Base-by-base conservation (phyloP, 2,888 invertebrate species). In the Dichetophora obliterata region DNA sequence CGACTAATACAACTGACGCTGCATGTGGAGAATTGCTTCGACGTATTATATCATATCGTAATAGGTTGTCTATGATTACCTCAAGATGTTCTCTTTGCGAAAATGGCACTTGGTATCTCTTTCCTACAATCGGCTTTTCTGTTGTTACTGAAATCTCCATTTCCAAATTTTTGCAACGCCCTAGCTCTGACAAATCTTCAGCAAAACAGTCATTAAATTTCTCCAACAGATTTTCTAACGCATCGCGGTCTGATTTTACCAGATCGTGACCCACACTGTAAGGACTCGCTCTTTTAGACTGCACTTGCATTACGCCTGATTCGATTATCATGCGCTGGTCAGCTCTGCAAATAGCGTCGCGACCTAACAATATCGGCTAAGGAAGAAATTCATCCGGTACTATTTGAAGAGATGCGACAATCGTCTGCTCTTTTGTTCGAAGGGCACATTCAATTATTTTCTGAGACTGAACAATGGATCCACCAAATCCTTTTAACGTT, bases 1-100 rank as follows among this genome's bases (percentile, higher is more conserved):
- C 31, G 4, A 80, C 75, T 16, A 80, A 34, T 3, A 81, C 70
- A 1, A 80, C 77, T 2, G 78, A 74, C 4, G 79, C 80, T 59
- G 80, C 80, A 68, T 80, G 76, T 5, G 75, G 77, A 6, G 79
- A 80, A 5, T n/a, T 61, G 19, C 77, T 80, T 14, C 52, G 59
- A 3, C 75, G 77, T 6, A 80, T 79, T 11, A 80, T 79, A 5
- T 73, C 73, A 27, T 77, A 52, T 5, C 69, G 19, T 6, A 71
- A 57, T 31, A 80, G 43, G 14, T 77, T 78, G 31, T 31, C 5
- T 24, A 59, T 59, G 9, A 59, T 59, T 24, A 24, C 59, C 3
- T 59, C 24, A 5, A 59, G 24, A 24, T 24, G 19, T 5, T 19
- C 24, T 11, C 59, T 19, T 59, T 24, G 5, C 8, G 59, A 19